Evolutionary conservation across 2,797 vertebrate genomes (phyloP), one percentile per base, ranked within the genome.

Genomic region (Eurystomus glaucurus): DNA sequence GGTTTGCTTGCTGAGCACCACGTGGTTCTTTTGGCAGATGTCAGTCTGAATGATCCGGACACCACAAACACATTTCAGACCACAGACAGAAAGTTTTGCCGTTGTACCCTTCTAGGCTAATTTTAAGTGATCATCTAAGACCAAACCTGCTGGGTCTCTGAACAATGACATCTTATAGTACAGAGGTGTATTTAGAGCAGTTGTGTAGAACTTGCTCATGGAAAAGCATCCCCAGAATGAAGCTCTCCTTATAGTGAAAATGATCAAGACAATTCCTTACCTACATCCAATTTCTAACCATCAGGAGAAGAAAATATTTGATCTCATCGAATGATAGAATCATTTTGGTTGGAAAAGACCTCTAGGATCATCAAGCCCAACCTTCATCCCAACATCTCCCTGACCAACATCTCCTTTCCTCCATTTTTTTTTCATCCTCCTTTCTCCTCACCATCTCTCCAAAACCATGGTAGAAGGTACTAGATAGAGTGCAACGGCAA

Each of bases 401-500:
- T 37, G 37, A 37, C 41, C 41, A 43, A 43, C 3, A 33, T 31
- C 20, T 51, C n/a, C 31, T 74, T 60, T 45, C 43, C 62, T 60
- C 37, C 3, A 1, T 19, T 14, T 51, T 72, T 35, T 48, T 11
- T 60, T 29, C 6, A 8, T 48, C 10, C 13, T 79, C 23, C 57
- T 10, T 91, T 60, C 35, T 26, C 39, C 52, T 64, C 61, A 26
- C 33, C 29, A 5, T 19, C 29, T 65, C 45, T 50, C 46, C 50
- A 37, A 88, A 78, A 83, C 25, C 48, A 33, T 7, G 17, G 16
- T 25, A 90, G 15, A 80, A 91, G 75, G 31, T 60, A n/a, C 37
- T 14, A 52, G 72, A 17, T 18, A 22, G 39, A 74, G 4, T 4
- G 18, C 81, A 55, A 28, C 0, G 0, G 41, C 64, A 72, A 69